Conservation (phyloP, 2,113 vertebrate genomes). For the Dasyurus viverrinus region DNA sequence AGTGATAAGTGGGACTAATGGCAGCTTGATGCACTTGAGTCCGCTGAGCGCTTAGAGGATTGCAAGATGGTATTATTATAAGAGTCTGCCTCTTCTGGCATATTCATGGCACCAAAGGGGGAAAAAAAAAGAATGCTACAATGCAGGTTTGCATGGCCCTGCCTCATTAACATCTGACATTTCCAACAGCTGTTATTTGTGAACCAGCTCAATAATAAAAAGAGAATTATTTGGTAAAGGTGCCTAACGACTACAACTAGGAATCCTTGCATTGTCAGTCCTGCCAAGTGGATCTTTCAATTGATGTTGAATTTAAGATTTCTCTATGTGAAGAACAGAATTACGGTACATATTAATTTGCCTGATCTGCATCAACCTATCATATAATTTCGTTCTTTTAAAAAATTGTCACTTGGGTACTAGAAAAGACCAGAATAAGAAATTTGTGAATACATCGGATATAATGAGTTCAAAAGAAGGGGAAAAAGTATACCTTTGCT, state of each 20-base stretch:
- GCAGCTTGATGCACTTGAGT: conserved; percentile 92
- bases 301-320: conserved; percentile 72
- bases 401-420: conserved; percentile 33
- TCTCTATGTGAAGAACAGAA: conserved; percentile 54
- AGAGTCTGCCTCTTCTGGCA: conserved; percentile 86
- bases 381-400: conserved; percentile 47
- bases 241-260: conserved; percentile 72
- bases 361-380: conserved; percentile 50
- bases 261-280: conserved; percentile 67
- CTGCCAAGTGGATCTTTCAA: conserved; percentile 69
- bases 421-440: conserved; percentile 40
- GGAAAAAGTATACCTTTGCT: neutral
- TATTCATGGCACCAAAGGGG: conserved; percentile 82
- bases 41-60: conserved; percentile 88
- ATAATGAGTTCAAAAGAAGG: neutral
- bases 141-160: conserved; percentile 83
- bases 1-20: conserved; percentile 97
- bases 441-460: conserved; percentile 27
- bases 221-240: conserved; percentile 82
- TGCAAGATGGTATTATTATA: conserved; percentile 92
- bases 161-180: conserved; percentile 87
- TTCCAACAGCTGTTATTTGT: conserved; percentile 90
- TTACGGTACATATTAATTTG: conserved; percentile 45
- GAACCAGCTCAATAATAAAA: conserved; percentile 87
- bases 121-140: conserved; percentile 79